A percentile compares a stretch with the other conserved stretches of the same genome.
These are phyloP conservation scores for Cherax quadricarinatus DNA, from an alignment of 1,140 invertebrate genomes.

Conservation along the genomic window DNA sequence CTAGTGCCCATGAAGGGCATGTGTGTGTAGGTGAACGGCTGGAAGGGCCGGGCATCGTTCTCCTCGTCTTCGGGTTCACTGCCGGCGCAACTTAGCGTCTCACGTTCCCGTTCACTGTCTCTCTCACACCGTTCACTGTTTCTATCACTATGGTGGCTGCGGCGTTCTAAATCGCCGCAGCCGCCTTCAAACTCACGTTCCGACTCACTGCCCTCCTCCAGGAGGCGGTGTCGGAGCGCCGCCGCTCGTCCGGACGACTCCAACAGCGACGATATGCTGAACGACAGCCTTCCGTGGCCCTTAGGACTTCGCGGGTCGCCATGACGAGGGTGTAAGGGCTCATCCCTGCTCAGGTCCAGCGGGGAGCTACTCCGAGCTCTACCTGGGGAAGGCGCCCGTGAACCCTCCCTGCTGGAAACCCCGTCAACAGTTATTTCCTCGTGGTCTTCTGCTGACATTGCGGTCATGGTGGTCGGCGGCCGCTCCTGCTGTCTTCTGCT, in stretches of 20 bases:
- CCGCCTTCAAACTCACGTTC: conserved; percentile 60
- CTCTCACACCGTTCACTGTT: conserved; percentile 64
- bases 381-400: conserved; percentile 42
- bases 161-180: conserved; percentile 40
- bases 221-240: conserved; percentile 59
- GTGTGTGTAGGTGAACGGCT: conserved; percentile 72
- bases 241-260: conserved; percentile 66
- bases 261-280: conserved; percentile 73
- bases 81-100: conserved; percentile 62
- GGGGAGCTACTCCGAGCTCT: conserved; percentile 66
- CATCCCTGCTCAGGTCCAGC: conserved; percentile 70
- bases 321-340: conserved; percentile 61
- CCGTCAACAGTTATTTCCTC: conserved; percentile 67
- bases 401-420: conserved; percentile 44
- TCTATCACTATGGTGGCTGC: conserved; percentile 64
- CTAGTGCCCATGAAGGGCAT: conserved; percentile 71
- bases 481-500: conserved; percentile 20
- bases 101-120: conserved; percentile 61
- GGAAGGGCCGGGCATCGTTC: conserved; percentile 66
- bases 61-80: conserved; percentile 70
- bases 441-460: conserved; percentile 70
- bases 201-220: conserved; percentile 65
- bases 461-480: conserved; percentile 63
- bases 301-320: conserved; percentile 59
- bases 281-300: conserved; percentile 62